These are phyloP conservation scores for Noctua fimbriata DNA, from an alignment of 2,888 invertebrate species.

Conservation along the genomic window DNA sequence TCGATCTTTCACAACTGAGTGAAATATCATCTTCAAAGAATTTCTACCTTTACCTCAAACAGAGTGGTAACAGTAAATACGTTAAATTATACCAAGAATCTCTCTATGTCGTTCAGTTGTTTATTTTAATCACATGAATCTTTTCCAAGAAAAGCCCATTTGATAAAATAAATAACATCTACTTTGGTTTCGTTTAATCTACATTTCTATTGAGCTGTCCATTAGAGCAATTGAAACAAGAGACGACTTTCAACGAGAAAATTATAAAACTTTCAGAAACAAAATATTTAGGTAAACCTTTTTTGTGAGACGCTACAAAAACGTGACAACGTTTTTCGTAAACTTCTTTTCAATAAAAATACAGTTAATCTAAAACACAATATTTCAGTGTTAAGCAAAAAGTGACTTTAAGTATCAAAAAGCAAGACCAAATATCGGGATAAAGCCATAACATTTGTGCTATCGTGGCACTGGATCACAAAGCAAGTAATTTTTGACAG, in stretches of 20 bases:
- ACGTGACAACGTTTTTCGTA: slow-evolving; percentile 3
- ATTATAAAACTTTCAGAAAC: slow-evolving; percentile 52
- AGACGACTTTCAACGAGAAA: slow-evolving; percentile 42
- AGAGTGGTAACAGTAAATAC: slow-evolving; percentile 10
- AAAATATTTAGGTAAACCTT: slow-evolving; percentile 46
- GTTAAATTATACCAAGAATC: slow-evolving; percentile 29
- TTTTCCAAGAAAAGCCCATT: slow-evolving; percentile 35
- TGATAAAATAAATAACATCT: slow-evolving; percentile 39
- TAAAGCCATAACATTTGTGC: slow-evolving; percentile 81
- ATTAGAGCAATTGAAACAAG: slow-evolving; percentile 52
- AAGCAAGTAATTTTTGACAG: slow-evolving; percentile 83
- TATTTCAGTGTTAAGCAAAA: slow-evolving; percentile 6
- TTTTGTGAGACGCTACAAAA: slow-evolving; percentile 20
- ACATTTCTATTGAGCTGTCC: slow-evolving; percentile 49
- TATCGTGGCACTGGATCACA: slow-evolving; percentile 77
- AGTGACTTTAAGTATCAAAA: slow-evolving; percentile 53
- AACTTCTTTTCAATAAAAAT: neutral
- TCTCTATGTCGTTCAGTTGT: neutral
- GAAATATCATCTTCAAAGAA: neutral
- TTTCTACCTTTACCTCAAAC: neutral
- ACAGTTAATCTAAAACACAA: slow-evolving; percentile 8
- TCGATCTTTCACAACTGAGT: slow-evolving; percentile 1
- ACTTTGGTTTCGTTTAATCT: slow-evolving; percentile 49
- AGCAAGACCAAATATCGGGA: slow-evolving; percentile 75
- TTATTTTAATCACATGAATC: slow-evolving; percentile 29